These are phyloP conservation scores for Neodiprion pinetum DNA, from an alignment of 1,140 invertebrate species.

Conservation along the genomic window DNA sequence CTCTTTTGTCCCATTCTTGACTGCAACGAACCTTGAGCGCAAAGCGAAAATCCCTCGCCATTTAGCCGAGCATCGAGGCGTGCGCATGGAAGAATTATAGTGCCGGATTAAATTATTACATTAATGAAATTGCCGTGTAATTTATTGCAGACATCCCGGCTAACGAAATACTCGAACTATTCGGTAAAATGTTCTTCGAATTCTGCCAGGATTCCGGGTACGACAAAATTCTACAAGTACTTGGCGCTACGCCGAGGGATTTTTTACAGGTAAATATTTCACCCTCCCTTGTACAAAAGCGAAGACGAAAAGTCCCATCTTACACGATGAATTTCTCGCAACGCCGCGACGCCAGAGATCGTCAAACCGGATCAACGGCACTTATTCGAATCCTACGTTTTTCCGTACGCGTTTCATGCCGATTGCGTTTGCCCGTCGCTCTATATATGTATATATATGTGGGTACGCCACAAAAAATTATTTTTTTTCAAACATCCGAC, in stretches of 20 bases:
- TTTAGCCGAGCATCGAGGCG: background rate
- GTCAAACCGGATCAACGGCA: too few relatives aligned
- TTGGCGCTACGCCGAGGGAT: constrained; percentile 90
- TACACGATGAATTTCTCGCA: too few relatives aligned
- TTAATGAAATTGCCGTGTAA: background rate
- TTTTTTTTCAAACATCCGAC: too few relatives aligned
- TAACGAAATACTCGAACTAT: constrained; percentile 88
- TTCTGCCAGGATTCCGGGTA: constrained; percentile 95
- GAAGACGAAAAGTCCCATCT: background rate
- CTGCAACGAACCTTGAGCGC: background rate
- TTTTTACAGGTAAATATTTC: constrained; percentile 79
- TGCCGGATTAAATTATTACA: too few relatives aligned
- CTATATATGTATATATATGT: too few relatives aligned
- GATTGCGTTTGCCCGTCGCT: too few relatives aligned
- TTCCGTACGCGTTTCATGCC: too few relatives aligned
- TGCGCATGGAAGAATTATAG: background rate
- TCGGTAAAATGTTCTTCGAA: constrained; percentile 94
- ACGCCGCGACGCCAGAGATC: too few relatives aligned
- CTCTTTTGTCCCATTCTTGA: background rate
- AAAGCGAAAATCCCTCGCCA: background rate
- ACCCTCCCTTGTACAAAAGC: background rate
- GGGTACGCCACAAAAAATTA: too few relatives aligned
- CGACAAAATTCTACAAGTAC: constrained; percentile 90
- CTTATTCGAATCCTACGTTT: too few relatives aligned
- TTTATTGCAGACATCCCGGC: constrained; percentile 82